Evolutionary conservation across 2,113 vertebrate genomes (phyloP), one percentile per base, ranked within the genome.

Genomic region (Poicephalus gulielmi): DNA sequence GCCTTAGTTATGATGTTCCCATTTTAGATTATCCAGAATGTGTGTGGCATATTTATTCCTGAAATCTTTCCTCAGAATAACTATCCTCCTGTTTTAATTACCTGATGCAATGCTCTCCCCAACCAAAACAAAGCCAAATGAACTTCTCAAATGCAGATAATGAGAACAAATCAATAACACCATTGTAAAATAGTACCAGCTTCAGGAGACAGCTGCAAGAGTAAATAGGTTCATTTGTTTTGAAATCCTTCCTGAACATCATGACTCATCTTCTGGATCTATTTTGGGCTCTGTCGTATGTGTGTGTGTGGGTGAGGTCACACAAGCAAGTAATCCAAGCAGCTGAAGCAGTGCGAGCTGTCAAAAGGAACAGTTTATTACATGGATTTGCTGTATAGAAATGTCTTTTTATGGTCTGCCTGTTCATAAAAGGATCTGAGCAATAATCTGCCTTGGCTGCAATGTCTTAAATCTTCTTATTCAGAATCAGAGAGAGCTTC

Each of bases 201-300:
- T 96, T 92, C 67, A 13, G 88, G 79, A 92, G 94, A 92, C 81
- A 95, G 84, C 92, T 97, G 93, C 69, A 77, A 75, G 69, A 91
- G 69, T 88, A 94, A 95, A 95, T 96, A 81, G 70, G 84, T 95
- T 53, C 92, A 95, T 94, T 96, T 95, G 88, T 95, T 96, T 96
- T 86, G 63, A 97, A 96, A 97, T 92, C 90, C 37, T 96, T 97
- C 92, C 88, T 94, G 95, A 94, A 70, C 81, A 90, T 78, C 82
- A 79, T 97, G 96, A 97, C 90, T 97, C 96, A 97, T 93, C 79
- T 81, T 88, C 79, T 16, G 8, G 50, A 94, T 90, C 88, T 97
- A 92, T 96, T 97, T 79, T 93, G 78, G 86, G 75, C 82, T 91
- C 69, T 92, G 88, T 89, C 52, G 47, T 92, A 77, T 76, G 28